Evolutionary conservation across 2,888 invertebrate genomes (phyloP).

Genomic region (Ligdia adustata): DNA sequence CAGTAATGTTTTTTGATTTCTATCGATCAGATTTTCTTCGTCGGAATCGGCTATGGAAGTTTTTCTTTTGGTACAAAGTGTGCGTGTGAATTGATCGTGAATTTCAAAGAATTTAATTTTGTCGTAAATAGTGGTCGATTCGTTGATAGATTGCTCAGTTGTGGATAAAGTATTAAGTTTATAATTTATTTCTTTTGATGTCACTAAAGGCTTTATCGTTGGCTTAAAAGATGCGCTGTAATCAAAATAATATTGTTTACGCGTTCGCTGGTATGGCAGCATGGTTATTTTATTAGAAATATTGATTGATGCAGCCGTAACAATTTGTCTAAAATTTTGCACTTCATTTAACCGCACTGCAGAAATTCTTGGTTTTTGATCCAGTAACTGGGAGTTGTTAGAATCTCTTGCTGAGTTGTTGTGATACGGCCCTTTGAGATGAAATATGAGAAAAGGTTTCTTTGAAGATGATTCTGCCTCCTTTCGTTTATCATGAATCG

Average conservation of each 20-base stretch:
- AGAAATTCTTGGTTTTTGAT: conserved; percentile 1
- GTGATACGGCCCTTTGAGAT: conserved; percentile 22
- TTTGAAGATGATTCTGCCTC: conserved; percentile 15
- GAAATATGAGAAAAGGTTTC: conserved; percentile 31
- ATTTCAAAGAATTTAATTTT: conserved; percentile 73
- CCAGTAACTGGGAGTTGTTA: not conserved
- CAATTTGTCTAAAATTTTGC: not conserved
- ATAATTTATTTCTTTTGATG: not conserved
- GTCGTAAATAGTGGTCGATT: conserved; percentile 48
- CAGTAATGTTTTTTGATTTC: conserved; percentile 39
- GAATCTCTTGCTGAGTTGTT: not conserved
- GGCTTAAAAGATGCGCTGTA: not conserved
- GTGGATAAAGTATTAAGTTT: too few species aligned
- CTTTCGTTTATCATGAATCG: conserved; percentile 12
- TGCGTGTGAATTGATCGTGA: conserved; percentile 59
- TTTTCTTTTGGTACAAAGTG: conserved; percentile 22
- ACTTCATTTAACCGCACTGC: conserved; percentile 1
- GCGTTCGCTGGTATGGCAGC: too few species aligned
- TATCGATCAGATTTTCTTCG: conserved; percentile 29
- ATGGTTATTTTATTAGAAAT: too few species aligned
- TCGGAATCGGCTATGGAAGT: conserved; percentile 18
- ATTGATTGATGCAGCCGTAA: not conserved
- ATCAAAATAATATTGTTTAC: not conserved
- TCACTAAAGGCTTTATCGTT: not conserved
- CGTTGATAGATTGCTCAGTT: not conserved